phyloP scores from a whole-genome alignment of 2,113 vertebrate species.

The Danionella cerebrum region DNA sequence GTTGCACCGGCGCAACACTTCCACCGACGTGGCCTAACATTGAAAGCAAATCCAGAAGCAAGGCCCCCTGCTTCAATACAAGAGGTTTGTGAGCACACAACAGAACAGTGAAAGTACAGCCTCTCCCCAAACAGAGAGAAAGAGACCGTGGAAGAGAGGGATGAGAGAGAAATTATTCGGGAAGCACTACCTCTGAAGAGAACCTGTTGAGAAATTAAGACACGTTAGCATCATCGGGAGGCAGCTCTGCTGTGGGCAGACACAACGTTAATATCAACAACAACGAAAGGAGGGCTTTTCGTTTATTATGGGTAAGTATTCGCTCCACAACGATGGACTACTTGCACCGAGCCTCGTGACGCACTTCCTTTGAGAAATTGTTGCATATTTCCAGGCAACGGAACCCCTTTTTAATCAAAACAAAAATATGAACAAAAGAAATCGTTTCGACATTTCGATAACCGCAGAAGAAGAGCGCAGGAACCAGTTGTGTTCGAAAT shows the following conservation, averaged over 20 bases:
- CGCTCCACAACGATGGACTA: too few relatives aligned
- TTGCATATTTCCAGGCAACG: too few relatives aligned
- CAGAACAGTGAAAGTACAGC: conserved; percentile 16
- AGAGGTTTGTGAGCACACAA: conserved; percentile 51
- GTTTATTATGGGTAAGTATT: too few relatives aligned
- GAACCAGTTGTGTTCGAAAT: too few relatives aligned
- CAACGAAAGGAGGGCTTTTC: conserved; percentile 19
- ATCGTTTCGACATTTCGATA: too few relatives aligned
- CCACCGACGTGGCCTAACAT: conserved; percentile 60
- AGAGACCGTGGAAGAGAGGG: background rate
- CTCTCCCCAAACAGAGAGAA: background rate
- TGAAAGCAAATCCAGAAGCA: conserved; percentile 58
- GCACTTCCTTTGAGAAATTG: too few relatives aligned
- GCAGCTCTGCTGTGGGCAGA: conserved; percentile 19
- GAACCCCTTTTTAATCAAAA: too few relatives aligned
- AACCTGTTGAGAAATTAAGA: conserved; percentile 28
- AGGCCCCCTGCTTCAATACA: conserved; percentile 62
- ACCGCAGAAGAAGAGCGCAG: too few relatives aligned
- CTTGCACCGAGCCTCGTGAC: too few relatives aligned
- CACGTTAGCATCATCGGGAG: conserved; percentile 10
- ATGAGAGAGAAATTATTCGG: background rate
- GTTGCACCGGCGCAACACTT: conserved; percentile 59
- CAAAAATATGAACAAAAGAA: too few relatives aligned
- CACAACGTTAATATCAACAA: background rate
- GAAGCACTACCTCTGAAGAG: background rate